Base-by-base conservation (phyloP, 2,888 invertebrate genomes). In the Acholoe squamosa region DNA sequence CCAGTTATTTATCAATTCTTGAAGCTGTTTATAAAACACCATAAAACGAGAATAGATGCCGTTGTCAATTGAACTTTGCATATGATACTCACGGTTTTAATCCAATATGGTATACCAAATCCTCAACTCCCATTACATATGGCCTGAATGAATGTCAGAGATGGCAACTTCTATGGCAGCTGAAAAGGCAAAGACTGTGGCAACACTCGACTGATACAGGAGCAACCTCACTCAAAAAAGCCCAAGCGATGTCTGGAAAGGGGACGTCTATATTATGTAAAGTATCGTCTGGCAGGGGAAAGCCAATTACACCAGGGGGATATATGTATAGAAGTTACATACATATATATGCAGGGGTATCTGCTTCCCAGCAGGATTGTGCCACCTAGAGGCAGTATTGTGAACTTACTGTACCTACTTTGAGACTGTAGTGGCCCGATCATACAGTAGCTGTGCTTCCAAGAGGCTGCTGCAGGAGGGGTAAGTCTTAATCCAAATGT, bases 341-440 rank as follows among this genome's bases (percentile, higher is more conserved):
- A 43, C 10, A 43, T 43, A 43, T 43, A 43, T 7, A 43, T 43
- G 43, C 43, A 43, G 43, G 43, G 5, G 43, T 43, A 43, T 43
- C 43, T 43, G 43, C 43, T 43, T 43, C 3, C 43, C 43, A 43
- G 3, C 10, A 43, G 43, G 43, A 43, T 3, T 10, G 5, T 19
- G 19, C 22, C n/a, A n/a, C 22, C n/a, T 61, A 61, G 61, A 3
- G 61, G n/a, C n/a, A 61, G n/a, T n/a, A 61, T 3, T 12, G 5
- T 43, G 61, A 61, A 61, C 61, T n/a, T 19, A n/a, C 22, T 61
- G 14, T 33, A 80, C 80, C 34, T 80, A 80, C 80, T 80, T 80
- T 80, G 80, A 80, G 80, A 80, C 80, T 80, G 80, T 80, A 25
- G 34, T 25, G 80, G 43, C 80, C 80, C 80, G 80, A 34, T 80